These are phyloP conservation scores for Plodia interpunctella DNA, from an alignment of 1,140 invertebrate species.

Conservation along the genomic window DNA sequence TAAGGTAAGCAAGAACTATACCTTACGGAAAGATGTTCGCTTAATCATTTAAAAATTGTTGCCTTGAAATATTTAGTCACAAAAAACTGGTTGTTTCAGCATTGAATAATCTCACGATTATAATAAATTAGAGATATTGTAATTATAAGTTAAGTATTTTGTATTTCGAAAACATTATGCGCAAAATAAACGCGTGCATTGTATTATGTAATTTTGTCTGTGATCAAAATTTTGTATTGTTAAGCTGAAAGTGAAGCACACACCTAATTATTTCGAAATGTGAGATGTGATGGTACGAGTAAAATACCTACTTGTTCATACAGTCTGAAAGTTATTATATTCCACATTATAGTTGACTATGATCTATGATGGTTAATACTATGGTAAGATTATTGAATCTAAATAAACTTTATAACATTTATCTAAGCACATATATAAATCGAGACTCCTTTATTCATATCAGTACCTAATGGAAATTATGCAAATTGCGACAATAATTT, in stretches of 20 bases:
- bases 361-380: no score
- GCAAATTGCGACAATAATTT: no score
- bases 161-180: slow-evolving; percentile 65
- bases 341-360: no score
- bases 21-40: slow-evolving; percentile 47
- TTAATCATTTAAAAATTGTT: slow-evolving; percentile 59
- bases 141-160: slow-evolving; percentile 69
- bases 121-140: slow-evolving; percentile 56
- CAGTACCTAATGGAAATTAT: no score
- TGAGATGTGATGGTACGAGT: no score
- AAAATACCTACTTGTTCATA: slow-evolving; percentile 37
- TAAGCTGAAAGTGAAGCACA: slow-evolving; percentile 67
- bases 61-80: slow-evolving; percentile 61
- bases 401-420: no score
- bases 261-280: slow-evolving; percentile 36
- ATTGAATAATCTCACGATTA: slow-evolving; percentile 61
- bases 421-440: no score
- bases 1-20: slow-evolving; percentile 38
- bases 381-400: no score
- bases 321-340: slow-evolving; percentile 34
- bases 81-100: slow-evolving; percentile 64
- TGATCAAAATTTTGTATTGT: slow-evolving; percentile 75
- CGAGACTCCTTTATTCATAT: no score
- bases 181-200: slow-evolving; percentile 57
- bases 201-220: slow-evolving; percentile 74